A percentile compares a stretch with the other conserved stretches of the same genome.
Evolutionary conservation across 2,888 invertebrate species (phyloP).

Genomic region (Aphidoletes aphidimyza): DNA sequence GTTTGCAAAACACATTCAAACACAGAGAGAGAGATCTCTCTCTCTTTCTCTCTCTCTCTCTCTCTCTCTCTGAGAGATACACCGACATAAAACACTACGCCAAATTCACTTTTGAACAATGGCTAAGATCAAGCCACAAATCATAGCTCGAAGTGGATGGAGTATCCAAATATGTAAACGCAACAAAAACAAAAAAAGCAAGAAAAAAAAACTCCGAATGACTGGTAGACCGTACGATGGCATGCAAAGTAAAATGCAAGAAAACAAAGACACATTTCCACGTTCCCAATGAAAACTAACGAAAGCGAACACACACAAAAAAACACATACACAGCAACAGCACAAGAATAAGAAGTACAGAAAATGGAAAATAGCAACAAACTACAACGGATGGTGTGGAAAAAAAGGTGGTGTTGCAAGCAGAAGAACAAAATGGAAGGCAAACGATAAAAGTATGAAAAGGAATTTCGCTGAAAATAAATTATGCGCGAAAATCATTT

Average conservation of each 20-base stretch:
- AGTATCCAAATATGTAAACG: no score
- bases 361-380: conserved; percentile 24
- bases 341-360: no score
- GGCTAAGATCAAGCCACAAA: neutral
- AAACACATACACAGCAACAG: neutral
- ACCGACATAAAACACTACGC: no score
- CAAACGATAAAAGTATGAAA: neutral
- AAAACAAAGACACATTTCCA: neutral
- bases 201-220: no score
- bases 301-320: neutral
- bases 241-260: neutral
- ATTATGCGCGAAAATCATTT: conserved; percentile 48
- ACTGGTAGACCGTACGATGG: no score
- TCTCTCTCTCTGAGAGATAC: no score
- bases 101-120: neutral
- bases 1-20: no score
- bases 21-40: no score
- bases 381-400: no score
- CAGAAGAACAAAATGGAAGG: neutral
- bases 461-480: neutral
- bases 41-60: no score
- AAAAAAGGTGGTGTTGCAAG: no score
- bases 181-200: neutral
- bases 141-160: neutral
- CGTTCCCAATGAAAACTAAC: neutral